These are phyloP conservation scores for Eupithecia subfuscata DNA, from an alignment of 2,888 invertebrate genomes.

Conservation along the genomic window DNA sequence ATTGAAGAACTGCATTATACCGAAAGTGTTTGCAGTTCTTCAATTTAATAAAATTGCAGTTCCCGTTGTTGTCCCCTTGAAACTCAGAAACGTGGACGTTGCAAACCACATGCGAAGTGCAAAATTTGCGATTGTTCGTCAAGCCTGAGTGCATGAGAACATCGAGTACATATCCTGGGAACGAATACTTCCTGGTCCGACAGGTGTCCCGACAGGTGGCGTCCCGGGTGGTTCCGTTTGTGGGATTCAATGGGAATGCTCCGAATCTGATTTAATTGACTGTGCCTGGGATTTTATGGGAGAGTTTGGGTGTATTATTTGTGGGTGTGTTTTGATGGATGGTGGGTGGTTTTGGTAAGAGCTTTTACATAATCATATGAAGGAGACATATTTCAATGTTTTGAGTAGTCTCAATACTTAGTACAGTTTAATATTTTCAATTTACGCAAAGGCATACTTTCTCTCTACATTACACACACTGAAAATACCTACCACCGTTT, in stretches of 20 bases:
- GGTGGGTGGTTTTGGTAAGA: neutral
- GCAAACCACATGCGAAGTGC: neutral
- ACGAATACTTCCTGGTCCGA: constrained; percentile 34
- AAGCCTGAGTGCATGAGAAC: constrained; percentile 33
- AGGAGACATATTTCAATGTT: neutral
- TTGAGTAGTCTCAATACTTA: neutral
- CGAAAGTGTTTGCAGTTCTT: neutral
- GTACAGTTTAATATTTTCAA: neutral
- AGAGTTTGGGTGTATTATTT: neutral
- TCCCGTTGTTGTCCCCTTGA: neutral
- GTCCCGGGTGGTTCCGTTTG: constrained; percentile 32
- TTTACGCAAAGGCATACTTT: neutral
- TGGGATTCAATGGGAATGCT: constrained; percentile 30
- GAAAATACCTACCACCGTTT: neutral
- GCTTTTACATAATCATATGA: neutral
- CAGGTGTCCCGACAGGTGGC: constrained; percentile 41
- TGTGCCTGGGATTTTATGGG: constrained; percentile 21
- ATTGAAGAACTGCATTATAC: neutral
- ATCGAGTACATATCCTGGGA: constrained; percentile 32
- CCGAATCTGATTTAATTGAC: constrained; percentile 40
- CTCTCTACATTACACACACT: neutral
- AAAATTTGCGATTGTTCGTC: constrained; percentile 34
- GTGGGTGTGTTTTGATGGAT: neutral
- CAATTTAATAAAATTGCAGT: neutral
- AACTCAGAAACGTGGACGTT: neutral